Evolutionary conservation across 2,113 vertebrate species (phyloP), one percentile per base, ranked within the genome.

Genomic region (Datnioides undecimradiatus): DNA sequence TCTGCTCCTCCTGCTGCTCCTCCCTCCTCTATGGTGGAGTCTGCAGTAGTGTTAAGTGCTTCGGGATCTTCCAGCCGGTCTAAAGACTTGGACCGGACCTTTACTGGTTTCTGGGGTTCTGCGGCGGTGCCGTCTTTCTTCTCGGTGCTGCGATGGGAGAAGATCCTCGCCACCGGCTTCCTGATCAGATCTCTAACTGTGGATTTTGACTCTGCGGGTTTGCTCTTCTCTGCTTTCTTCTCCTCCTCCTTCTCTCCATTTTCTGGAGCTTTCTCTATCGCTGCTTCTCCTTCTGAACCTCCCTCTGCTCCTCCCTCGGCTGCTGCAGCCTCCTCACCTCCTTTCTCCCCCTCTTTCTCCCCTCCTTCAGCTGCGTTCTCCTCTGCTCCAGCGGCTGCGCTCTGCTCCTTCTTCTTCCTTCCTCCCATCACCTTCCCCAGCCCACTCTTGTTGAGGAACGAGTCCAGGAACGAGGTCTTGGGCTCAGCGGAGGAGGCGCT

Each of bases 391-490:
- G 77, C 1, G 0, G 75, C 70, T 0, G 84, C 10, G 52, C 58
- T 73, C 7, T 87, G 87, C 41, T 95, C 94, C 11, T 94, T 95
- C 91, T 95, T 95, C 89, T 95, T 95, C 79, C 92, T 90, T 8
- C 92, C 93, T 25, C 84, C 90, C 92, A 95, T 95, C 66, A 95
- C 94, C 82, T 95, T 95, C 17, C 94, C 95, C 86, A 95, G 90
- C 14, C 95, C 94, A 11, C 94, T 95, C 88, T 94, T 95, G 86
- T 94, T 95, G 75, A 95, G 91, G 90, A 95, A 95, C 33, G 94
- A 95, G 83, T 94, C 93, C 83, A 94, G 90, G 85, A 95, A 93
- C 3, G 93, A 93, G 63, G 92, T 88, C 92, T 95, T 95, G 85
- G 81, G 88, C 63, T 95, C 94, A 1, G 89, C 34, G 3, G 79